Conservation (phyloP, 1,140 invertebrate species). For the Cyclargus thomasi region DNA sequence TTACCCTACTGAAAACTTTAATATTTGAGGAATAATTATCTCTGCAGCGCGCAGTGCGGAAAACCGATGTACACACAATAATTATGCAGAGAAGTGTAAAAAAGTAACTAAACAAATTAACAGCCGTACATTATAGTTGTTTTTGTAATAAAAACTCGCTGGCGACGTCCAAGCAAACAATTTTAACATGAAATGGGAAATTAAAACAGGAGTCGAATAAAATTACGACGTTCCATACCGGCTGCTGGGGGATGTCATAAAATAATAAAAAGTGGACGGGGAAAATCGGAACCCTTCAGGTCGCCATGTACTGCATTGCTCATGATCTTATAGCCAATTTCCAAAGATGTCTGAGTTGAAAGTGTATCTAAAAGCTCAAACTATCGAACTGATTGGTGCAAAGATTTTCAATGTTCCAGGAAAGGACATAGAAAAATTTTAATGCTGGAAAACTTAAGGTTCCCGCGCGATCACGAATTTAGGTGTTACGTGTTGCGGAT, state of each 20-base stretch:
- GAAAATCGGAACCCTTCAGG: constrained; percentile 36
- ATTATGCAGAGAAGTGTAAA: not conserved
- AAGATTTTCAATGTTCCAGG: too few relatives aligned
- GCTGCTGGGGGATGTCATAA: constrained; percentile 32
- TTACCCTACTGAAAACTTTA: too few relatives aligned
- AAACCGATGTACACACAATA: too few relatives aligned
- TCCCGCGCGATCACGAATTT: too few relatives aligned
- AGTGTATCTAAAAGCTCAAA: too few relatives aligned
- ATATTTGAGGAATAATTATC: too few relatives aligned
- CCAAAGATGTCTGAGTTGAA: too few relatives aligned
- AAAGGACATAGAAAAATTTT: too few relatives aligned
- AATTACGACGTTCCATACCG: not conserved
- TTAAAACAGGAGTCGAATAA: constrained; percentile 22
- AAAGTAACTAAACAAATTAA: constrained; percentile 4
- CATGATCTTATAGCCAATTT: constrained; percentile 12
- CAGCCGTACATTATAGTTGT: not conserved
- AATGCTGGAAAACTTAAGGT: too few relatives aligned
- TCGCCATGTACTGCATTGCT: constrained; percentile 45
- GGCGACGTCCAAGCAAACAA: constrained; percentile 29
- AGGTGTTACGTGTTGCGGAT: too few relatives aligned
- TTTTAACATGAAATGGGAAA: constrained; percentile 33
- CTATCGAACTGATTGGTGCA: too few relatives aligned
- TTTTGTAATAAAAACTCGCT: constrained; percentile 5
- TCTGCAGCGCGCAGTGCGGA: too few relatives aligned
- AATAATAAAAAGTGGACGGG: constrained; percentile 37